phyloP scores from a whole-genome alignment of 2,113 vertebrate species.

The Cebidichthys violaceus region DNA sequence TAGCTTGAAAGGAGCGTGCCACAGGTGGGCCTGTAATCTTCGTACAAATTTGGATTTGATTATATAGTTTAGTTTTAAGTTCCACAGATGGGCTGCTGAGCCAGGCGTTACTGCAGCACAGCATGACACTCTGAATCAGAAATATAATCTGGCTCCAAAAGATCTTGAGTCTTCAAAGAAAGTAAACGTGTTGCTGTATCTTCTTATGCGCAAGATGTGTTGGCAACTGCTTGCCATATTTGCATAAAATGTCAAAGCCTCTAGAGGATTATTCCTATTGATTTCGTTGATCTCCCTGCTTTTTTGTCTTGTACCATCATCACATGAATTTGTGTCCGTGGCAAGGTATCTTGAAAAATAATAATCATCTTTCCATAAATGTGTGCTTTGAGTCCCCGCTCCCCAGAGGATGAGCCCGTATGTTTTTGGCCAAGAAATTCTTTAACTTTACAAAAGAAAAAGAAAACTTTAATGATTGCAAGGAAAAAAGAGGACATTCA shows the following conservation, averaged over 20 bases:
- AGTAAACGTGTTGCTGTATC: background rate
- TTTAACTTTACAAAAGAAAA: background rate
- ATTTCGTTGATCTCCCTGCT: background rate
- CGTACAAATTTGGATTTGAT: background rate
- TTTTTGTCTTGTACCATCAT: background rate
- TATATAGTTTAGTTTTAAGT: background rate
- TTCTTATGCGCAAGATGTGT: background rate
- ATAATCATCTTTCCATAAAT: background rate
- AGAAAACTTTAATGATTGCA: too few species aligned
- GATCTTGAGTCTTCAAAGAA: background rate
- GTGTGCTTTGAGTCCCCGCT: background rate
- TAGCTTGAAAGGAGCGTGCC: background rate
- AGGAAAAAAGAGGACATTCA: too few species aligned
- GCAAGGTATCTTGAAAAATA: background rate
- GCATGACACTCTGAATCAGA: background rate
- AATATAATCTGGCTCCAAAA: background rate
- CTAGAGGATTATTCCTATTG: background rate
- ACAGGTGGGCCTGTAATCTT: background rate
- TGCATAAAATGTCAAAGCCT: background rate
- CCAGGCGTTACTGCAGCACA: background rate
- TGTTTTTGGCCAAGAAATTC: too few species aligned
- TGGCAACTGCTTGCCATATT: background rate
- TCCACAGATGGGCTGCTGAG: background rate
- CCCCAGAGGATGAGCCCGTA: too few species aligned
- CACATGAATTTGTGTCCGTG: too few species aligned